phyloP scores from a whole-genome alignment of 1,140 invertebrate species.

The Papilio glaucus region DNA sequence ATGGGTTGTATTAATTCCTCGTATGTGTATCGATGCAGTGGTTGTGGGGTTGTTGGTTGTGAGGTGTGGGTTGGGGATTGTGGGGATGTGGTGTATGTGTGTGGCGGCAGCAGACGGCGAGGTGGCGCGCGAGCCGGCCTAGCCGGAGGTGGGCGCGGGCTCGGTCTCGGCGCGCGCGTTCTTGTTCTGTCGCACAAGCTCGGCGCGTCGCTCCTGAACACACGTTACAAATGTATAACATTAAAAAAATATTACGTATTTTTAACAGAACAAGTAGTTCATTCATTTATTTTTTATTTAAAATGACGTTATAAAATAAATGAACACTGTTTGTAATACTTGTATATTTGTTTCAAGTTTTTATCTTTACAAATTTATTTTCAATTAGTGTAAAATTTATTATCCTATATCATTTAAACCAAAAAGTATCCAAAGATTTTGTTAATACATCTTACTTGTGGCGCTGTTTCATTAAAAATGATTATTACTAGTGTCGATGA shows the following conservation, averaged over 20 bases:
- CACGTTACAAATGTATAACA: too few relatives aligned
- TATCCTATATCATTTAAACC: too few relatives aligned
- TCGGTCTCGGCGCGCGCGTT: constrained; percentile 81
- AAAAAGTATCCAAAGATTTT: too few relatives aligned
- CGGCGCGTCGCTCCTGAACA: constrained; percentile 91
- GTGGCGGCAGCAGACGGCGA: constrained; percentile 37
- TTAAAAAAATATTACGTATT: background rate
- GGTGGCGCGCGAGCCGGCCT: constrained; percentile 44
- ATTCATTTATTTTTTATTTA: too few relatives aligned
- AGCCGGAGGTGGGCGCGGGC: constrained; percentile 60
- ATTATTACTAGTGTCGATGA: background rate
- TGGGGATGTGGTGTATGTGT: background rate
- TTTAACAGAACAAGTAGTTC: too few relatives aligned
- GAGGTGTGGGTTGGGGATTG: background rate
- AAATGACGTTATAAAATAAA: too few relatives aligned
- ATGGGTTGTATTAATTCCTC: background rate
- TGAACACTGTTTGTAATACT: too few relatives aligned
- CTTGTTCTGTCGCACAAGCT: constrained; percentile 94
- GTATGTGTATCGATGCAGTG: background rate
- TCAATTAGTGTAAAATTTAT: too few relatives aligned
- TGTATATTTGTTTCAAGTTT: too few relatives aligned
- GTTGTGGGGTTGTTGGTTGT: constrained; percentile 1
- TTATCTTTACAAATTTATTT: too few relatives aligned
- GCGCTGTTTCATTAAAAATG: too few relatives aligned
- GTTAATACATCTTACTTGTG: too few relatives aligned